Base-by-base conservation (phyloP, 2,113 vertebrate species). In the Ramphastos sulfuratus region DNA sequence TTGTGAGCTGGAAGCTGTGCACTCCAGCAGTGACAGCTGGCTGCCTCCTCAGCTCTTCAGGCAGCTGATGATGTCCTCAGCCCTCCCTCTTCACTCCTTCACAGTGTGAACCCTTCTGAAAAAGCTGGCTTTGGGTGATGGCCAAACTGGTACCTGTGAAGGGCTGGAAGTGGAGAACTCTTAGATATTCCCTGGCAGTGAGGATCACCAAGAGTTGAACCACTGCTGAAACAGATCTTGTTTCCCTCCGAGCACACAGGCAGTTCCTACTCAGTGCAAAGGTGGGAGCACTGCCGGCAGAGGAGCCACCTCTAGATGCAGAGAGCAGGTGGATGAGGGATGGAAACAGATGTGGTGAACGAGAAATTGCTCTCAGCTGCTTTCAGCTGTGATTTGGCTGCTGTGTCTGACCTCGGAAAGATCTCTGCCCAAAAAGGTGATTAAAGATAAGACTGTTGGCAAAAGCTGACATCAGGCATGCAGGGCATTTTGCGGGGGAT, bases 81-180 rank as follows among this genome's bases (percentile, higher is more conserved):
- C 12, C 8, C 27, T 30, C 3, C 15, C 6, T 50, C 4, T 1
- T 2, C 14, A 1, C 10, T 9, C 17, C 27, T 70, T 67, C 13
- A 6, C n/a, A 42, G 13, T 7, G 52, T 33, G 75, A 89, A 56
- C 69, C 55, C 8, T 79, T 91, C 24, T 79, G 19, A 48, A 56
- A 44, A 67, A 5, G 6, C 19, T 71, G 46, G 23, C 7, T 59
- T 42, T 82, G 52, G 7, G 1, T 63, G 16, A 15, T 82, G n/a
- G 55, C 7, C 28, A 24, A 14, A 20, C 16, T 75, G 66, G 13
- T 73, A 6, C 4, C 2, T 25, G 10, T 15, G n/a, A 28, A 87
- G 27, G 16, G 15, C 59, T 94, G 61, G 50, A 55, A 30, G 12
- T 46, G 35, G 39, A 60, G 28, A n/a, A n/a, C n/a, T 87, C 74